Evolutionary conservation across 2,888 invertebrate genomes (phyloP).

Genomic region (Belgica antarctica): DNA sequence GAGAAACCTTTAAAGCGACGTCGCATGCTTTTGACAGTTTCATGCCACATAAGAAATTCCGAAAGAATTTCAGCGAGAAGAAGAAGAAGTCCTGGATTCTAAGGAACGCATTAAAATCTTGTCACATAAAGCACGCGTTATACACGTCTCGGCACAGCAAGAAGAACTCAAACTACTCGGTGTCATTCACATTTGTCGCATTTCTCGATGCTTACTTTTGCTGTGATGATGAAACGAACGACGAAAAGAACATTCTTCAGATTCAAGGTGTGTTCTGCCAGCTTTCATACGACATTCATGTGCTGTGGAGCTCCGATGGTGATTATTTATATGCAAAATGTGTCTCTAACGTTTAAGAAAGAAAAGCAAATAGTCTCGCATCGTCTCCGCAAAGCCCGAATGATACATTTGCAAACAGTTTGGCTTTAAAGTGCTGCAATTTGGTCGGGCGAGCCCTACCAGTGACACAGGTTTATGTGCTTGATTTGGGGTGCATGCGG

Average conservation of each 20-base stretch:
- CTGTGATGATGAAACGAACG: neutral
- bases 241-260: neutral
- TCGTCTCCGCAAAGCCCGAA: too few relatives aligned
- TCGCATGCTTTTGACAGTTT: neutral
- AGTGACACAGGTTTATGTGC: too few relatives aligned
- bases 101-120: neutral
- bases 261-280: neutral
- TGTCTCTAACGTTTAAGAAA: slow-evolving; percentile 30
- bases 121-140: slow-evolving; percentile 15
- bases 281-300: slow-evolving; percentile 6
- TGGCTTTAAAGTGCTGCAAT: too few relatives aligned
- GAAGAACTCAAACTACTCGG: slow-evolving; percentile 15
- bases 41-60: too few relatives aligned
- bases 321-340: slow-evolving; percentile 39
- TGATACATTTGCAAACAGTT: neutral
- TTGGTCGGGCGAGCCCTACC: too few relatives aligned
- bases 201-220: neutral
- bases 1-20: neutral
- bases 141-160: neutral
- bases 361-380: neutral
- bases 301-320: slow-evolving; percentile 1
- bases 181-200: slow-evolving; percentile 28
- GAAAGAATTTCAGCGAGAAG: neutral
- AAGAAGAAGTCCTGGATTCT: neutral
- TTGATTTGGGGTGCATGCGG: too few relatives aligned